Evolutionary conservation across 2,113 vertebrate genomes (phyloP).

Genomic region (Pseudorasbora parva): DNA sequence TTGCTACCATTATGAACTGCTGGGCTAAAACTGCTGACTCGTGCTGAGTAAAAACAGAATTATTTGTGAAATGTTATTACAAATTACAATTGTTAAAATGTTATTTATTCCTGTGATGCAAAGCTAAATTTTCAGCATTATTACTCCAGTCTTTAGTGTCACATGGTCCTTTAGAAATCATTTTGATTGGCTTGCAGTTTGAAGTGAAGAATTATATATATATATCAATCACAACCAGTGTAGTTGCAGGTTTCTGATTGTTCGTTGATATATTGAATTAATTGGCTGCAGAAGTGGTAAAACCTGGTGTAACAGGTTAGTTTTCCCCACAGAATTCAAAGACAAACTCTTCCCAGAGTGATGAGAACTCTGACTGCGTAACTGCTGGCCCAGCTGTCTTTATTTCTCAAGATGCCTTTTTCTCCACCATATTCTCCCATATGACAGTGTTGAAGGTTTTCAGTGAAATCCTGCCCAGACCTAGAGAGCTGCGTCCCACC

Average conservation of each 20-base stretch:
- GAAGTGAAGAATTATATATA: background rate
- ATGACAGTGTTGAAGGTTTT: slow-evolving; percentile 33
- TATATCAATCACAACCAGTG: background rate
- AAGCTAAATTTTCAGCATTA: background rate
- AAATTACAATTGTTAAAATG: background rate
- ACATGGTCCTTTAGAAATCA: background rate
- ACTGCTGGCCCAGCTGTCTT: slow-evolving; percentile 26
- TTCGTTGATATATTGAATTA: background rate
- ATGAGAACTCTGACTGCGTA: slow-evolving; percentile 20
- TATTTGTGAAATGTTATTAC: background rate
- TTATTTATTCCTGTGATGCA: no score
- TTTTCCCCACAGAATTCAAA: slow-evolving; percentile 22
- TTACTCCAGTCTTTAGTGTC: background rate
- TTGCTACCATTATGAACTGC: background rate
- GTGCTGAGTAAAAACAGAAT: background rate
- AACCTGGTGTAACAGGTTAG: slow-evolving; percentile 1
- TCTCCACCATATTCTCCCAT: background rate
- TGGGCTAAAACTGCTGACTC: background rate
- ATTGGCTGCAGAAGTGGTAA: background rate
- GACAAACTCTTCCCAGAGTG: background rate
- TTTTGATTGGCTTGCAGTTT: background rate
- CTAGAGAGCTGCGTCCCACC: slow-evolving; percentile 34
- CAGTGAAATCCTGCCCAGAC: slow-evolving; percentile 38
- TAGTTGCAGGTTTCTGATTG: background rate
- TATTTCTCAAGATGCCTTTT: slow-evolving; percentile 11